These are phyloP conservation scores for Sminthurinus aureus DNA, from an alignment of 2,888 invertebrate genomes.

Conservation along the genomic window DNA sequence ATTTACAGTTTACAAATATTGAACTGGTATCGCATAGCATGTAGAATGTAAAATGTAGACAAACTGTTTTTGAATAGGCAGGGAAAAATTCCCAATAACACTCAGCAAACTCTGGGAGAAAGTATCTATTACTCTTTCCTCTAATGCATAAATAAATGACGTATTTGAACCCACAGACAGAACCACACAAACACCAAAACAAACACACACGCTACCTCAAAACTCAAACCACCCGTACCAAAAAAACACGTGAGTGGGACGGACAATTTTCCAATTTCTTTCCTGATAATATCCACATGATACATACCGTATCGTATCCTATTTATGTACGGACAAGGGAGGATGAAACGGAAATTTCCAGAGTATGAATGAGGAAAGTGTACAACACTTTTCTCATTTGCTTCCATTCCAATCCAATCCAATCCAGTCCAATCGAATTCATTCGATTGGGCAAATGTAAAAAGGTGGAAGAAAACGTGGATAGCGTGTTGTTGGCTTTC, in stretches of 20 bases:
- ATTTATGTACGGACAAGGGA: too few relatives aligned
- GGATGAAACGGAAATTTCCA: too few relatives aligned
- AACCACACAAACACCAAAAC: not conserved
- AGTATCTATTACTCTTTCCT: constrained; percentile 10
- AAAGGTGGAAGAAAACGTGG: not conserved
- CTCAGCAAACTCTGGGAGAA: constrained; percentile 13
- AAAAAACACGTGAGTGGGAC: not conserved
- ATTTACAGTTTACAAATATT: too few relatives aligned
- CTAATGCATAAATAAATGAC: constrained; percentile 39
- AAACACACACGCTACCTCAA: not conserved
- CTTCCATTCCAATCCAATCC: not conserved
- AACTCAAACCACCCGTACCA: not conserved
- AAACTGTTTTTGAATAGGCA: not conserved
- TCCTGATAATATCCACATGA: not conserved
- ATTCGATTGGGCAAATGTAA: not conserved
- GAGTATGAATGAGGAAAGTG: not conserved
- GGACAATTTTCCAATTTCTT: not conserved
- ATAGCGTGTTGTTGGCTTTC: not conserved
- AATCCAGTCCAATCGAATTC: too few relatives aligned
- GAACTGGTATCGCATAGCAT: too few relatives aligned
- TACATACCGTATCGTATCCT: not conserved
- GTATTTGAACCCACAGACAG: constrained; percentile 9
- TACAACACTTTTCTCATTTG: not conserved
- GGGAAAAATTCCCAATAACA: not conserved
- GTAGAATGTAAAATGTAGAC: not conserved